Conservation (phyloP, 2,797 vertebrate genomes). For the Cetoscarus ocellatus region DNA sequence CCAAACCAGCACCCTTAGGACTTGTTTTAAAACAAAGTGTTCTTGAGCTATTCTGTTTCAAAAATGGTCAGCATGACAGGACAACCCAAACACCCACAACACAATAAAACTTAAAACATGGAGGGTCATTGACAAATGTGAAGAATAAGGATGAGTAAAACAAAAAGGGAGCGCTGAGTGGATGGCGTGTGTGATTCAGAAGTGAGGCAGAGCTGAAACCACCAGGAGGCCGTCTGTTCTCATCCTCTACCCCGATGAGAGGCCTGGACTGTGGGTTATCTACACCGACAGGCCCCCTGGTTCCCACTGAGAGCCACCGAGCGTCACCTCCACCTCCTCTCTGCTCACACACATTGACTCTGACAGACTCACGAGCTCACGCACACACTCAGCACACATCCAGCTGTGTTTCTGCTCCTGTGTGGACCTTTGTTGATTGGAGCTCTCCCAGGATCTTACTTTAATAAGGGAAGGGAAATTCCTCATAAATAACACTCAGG, state of each 20-base stretch:
- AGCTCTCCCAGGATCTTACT: background rate
- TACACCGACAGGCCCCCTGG: slow-evolving; percentile 68
- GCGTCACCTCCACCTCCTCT: slow-evolving; percentile 46
- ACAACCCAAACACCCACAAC: too few species aligned
- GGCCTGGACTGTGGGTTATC: slow-evolving; percentile 64
- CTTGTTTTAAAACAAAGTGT: too few species aligned
- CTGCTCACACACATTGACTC: slow-evolving; percentile 21
- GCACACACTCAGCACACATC: background rate
- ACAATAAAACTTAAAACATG: background rate
- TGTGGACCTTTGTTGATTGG: slow-evolving; percentile 34
- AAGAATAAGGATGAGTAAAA: slow-evolving; percentile 10
- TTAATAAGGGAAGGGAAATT: background rate
- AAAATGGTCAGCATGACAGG: too few species aligned
- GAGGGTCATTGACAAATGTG: background rate
- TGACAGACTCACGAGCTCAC: background rate
- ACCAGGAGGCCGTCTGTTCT: slow-evolving; percentile 70
- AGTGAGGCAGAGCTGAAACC: slow-evolving; percentile 35
- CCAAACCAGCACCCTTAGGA: too few species aligned
- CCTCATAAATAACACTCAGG: too few species aligned
- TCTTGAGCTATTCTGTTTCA: too few species aligned
- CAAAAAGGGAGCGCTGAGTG: background rate
- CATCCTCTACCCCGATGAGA: slow-evolving; percentile 60
- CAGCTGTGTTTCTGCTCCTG: background rate
- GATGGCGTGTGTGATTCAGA: slow-evolving; percentile 22
- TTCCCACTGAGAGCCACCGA: slow-evolving; percentile 69